phyloP scores from a whole-genome alignment of 2,113 vertebrate genomes.

The Corythornis madagascariensis region DNA sequence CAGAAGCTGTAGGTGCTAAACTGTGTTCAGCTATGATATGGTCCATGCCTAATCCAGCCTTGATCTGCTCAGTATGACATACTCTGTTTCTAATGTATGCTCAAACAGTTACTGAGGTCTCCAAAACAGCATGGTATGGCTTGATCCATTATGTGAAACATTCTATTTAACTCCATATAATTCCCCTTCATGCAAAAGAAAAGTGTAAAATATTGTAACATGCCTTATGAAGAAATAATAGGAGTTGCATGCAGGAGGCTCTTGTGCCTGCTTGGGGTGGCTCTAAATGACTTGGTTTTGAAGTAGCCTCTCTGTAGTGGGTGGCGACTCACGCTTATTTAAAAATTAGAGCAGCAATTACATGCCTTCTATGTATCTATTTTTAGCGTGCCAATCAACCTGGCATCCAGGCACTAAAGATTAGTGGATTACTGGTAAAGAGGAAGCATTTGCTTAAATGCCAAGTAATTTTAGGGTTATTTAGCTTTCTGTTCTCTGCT shows the following conservation, averaged over 20 bases:
- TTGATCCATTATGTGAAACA: background rate
- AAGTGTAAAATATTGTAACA: background rate
- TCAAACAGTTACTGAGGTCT: background rate
- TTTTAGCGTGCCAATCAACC: background rate
- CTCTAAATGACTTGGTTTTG: background rate
- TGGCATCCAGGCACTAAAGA: background rate
- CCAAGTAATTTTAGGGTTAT: background rate
- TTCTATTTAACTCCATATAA: background rate
- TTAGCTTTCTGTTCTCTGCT: background rate
- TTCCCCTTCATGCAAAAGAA: background rate
- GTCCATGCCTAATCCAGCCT: background rate
- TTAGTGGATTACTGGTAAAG: background rate
- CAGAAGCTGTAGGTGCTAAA: accelerated
- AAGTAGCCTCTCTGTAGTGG: background rate
- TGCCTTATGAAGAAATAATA: background rate
- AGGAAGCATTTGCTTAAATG: slow-evolving; percentile 18
- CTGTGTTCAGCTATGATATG: accelerated
- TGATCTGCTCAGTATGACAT: background rate
- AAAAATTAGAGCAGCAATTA: background rate
- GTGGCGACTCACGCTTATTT: background rate
- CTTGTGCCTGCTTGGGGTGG: background rate
- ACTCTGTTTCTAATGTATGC: background rate
- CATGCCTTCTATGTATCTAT: background rate
- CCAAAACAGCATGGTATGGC: background rate
- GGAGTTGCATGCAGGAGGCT: background rate